Evolutionary conservation across 2,888 invertebrate genomes (phyloP).

Genomic region (Folsomia candida): DNA sequence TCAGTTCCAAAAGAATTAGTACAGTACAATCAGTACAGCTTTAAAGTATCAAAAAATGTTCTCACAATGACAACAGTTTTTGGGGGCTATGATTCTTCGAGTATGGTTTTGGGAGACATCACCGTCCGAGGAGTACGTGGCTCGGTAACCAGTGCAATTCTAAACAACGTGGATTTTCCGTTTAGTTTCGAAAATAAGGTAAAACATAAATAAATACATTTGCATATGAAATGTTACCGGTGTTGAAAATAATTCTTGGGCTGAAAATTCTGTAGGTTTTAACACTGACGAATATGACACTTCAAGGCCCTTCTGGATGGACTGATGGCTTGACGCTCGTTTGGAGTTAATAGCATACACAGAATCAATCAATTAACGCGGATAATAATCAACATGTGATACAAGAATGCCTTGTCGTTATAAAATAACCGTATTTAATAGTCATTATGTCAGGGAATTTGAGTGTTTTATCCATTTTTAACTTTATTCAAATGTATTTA

Average conservation of each 20-base stretch:
- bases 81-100: slow-evolving; percentile 36
- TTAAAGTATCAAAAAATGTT: slow-evolving; percentile 52
- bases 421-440: too few relatives aligned
- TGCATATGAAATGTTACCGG: background rate
- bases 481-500: too few relatives aligned
- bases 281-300: slow-evolving; percentile 30
- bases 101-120: slow-evolving; percentile 42
- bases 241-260: background rate
- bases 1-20: slow-evolving; percentile 63
- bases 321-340: slow-evolving; percentile 36
- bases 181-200: slow-evolving; percentile 34
- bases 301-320: slow-evolving; percentile 33
- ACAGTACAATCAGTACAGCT: slow-evolving; percentile 61
- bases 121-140: slow-evolving; percentile 41
- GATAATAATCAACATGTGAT: too few relatives aligned
- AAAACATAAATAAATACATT: slow-evolving; percentile 11
- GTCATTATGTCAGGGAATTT: too few relatives aligned
- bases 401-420: too few relatives aligned
- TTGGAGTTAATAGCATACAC: slow-evolving; percentile 28
- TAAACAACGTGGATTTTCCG: slow-evolving; percentile 45
- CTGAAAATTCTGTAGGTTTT: slow-evolving; percentile 26
- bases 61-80: slow-evolving; percentile 31
- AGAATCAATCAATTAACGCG: background rate
- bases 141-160: slow-evolving; percentile 24
- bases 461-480: too few relatives aligned